Conservation (phyloP, 2,888 invertebrate species). For the Conops quadrifasciatus region DNA sequence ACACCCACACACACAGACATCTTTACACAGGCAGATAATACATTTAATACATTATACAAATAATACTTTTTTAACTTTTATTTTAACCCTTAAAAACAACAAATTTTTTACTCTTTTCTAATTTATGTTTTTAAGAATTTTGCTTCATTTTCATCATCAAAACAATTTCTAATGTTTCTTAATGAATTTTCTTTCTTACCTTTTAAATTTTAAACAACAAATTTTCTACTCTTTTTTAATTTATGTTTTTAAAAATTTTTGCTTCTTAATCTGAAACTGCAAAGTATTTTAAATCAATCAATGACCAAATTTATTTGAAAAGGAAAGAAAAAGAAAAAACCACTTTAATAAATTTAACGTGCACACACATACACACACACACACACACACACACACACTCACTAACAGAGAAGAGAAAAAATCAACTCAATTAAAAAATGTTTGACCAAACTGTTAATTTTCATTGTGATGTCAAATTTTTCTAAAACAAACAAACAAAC, state of each 20-base stretch:
- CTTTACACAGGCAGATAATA: neutral
- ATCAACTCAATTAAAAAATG: slow-evolving; percentile 37
- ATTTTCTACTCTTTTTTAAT: neutral
- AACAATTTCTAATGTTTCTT: neutral
- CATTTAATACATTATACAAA: slow-evolving; percentile 23
- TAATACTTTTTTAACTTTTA: slow-evolving; percentile 42
- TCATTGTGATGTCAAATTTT: slow-evolving; percentile 29
- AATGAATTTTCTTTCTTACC: neutral
- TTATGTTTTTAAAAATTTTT: no score
- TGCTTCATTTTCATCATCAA: neutral
- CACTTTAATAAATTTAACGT: no score
- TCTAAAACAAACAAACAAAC: slow-evolving; percentile 34
- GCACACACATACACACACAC: slow-evolving; percentile 31
- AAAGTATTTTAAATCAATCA: no score
- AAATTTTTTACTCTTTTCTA: no score
- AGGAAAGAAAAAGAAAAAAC: slow-evolving; percentile 23
- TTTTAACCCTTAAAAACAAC: slow-evolving; percentile 40
- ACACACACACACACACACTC: slow-evolving; percentile 31
- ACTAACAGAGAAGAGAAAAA: slow-evolving; percentile 37
- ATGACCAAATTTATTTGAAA: slow-evolving; percentile 1
- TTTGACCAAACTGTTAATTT: slow-evolving; percentile 33
- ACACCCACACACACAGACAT: neutral
- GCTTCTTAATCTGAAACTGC: neutral
- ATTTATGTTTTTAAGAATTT: neutral
- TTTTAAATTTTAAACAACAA: neutral